Evolutionary conservation across 2,113 vertebrate species (phyloP).

Genomic region (Delphinapterus leucas): DNA sequence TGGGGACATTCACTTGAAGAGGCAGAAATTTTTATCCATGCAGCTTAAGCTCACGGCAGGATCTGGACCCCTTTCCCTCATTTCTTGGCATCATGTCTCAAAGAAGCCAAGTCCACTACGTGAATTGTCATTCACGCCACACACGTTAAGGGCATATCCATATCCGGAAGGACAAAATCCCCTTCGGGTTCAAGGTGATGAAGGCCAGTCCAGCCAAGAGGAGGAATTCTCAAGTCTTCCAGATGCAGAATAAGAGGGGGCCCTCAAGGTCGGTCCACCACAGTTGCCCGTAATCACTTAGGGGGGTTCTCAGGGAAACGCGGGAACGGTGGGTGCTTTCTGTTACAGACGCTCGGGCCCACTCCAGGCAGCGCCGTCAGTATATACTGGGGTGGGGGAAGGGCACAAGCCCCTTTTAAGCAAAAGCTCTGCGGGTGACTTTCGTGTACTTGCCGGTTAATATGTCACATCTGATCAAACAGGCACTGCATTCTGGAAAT

Average conservation of each 20-base stretch:
- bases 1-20: background rate
- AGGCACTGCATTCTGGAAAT: background rate
- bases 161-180: background rate
- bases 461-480: rapidly evolving
- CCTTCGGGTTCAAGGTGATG: background rate
- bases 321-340: rapidly evolving
- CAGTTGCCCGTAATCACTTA: too few relatives aligned
- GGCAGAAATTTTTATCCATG: rapidly evolving
- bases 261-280: rapidly evolving
- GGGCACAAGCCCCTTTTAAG: background rate
- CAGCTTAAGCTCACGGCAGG: background rate
- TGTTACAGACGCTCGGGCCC: rapidly evolving
- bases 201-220: rapidly evolving
- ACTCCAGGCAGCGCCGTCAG: background rate
- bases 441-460: background rate
- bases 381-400: background rate
- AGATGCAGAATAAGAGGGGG: background rate
- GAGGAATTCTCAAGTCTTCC: background rate
- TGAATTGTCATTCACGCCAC: too few relatives aligned
- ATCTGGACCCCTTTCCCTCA: background rate
- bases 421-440: background rate
- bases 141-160: too few relatives aligned
- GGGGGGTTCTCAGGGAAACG: background rate
- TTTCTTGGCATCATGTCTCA: background rate
- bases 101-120: background rate